phyloP scores from a whole-genome alignment of 2,797 vertebrate species.

The Siniperca undulata region DNA sequence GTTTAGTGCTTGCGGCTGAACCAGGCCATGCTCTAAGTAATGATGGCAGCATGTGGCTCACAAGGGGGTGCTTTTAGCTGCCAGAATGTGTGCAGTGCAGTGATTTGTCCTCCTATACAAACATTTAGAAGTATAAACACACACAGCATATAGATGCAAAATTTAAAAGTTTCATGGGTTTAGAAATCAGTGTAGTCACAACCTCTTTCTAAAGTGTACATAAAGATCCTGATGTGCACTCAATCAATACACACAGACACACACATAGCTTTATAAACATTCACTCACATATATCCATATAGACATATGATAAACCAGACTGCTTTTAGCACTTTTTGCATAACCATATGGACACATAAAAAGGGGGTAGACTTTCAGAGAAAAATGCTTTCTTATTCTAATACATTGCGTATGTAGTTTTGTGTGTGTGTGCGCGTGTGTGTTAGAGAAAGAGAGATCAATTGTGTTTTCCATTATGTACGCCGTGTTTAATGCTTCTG shows the following conservation, averaged over 20 bases:
- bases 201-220: slow-evolving; percentile 16
- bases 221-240: slow-evolving; percentile 16
- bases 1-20: slow-evolving; percentile 66
- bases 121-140: slow-evolving; percentile 5
- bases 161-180: slow-evolving; percentile 19
- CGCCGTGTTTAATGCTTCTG: slow-evolving; percentile 33
- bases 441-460: background rate
- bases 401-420: background rate
- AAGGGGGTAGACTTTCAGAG: background rate
- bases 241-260: slow-evolving; percentile 5
- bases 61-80: slow-evolving; percentile 63
- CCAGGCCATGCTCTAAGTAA: slow-evolving; percentile 71
- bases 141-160: background rate
- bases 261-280: slow-evolving; percentile 19
- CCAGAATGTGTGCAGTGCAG: slow-evolving; percentile 56
- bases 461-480: slow-evolving; percentile 55
- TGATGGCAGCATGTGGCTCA: slow-evolving; percentile 71
- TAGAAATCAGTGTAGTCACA: slow-evolving; percentile 10
- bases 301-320: background rate
- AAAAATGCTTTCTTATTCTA: slow-evolving; percentile 16
- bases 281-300: background rate
- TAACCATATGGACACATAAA: slow-evolving; percentile 16
- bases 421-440: background rate
- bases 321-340: slow-evolving; percentile 20
- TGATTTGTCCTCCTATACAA: slow-evolving; percentile 42